phyloP scores from a whole-genome alignment of 2,113 vertebrate species.

The Hiodon tergisus region DNA sequence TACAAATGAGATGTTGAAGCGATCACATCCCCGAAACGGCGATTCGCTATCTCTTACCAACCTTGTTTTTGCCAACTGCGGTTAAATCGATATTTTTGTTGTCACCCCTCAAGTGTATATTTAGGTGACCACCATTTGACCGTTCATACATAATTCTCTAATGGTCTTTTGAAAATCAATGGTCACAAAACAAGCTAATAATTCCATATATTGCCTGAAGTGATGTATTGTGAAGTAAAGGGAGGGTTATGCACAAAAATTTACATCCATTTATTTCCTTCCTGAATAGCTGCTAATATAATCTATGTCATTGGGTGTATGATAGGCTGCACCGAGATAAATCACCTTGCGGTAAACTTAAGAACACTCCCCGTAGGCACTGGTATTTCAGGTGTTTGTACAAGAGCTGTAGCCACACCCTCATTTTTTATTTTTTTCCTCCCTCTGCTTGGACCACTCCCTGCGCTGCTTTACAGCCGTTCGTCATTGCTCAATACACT shows the following conservation, averaged over 20 bases:
- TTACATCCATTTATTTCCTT: neutral
- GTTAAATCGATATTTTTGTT: no score
- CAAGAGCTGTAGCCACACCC: conserved; percentile 50
- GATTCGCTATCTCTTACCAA: no score
- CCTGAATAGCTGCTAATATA: conserved; percentile 7
- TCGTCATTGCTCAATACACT: conserved; percentile 30
- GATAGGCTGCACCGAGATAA: neutral
- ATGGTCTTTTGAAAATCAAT: no score
- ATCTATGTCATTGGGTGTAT: neutral
- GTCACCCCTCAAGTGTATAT: no score
- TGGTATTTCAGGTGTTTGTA: conserved; percentile 25
- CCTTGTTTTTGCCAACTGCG: no score
- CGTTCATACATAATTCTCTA: no score
- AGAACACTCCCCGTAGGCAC: neutral
- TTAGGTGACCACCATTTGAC: no score
- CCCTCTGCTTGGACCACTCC: neutral
- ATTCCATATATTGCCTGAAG: no score
- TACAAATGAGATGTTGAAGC: no score
- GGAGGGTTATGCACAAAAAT: neutral
- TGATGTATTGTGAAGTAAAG: no score
- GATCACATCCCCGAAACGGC: no score
- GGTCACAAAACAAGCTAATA: no score
- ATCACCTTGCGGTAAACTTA: neutral
- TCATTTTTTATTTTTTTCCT: conserved; percentile 14
- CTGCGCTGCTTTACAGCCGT: conserved; percentile 8